Evolutionary conservation across 2,797 vertebrate species (phyloP), one percentile per base, ranked within the genome.

Genomic region (Pangasius sanitwongsei): DNA sequence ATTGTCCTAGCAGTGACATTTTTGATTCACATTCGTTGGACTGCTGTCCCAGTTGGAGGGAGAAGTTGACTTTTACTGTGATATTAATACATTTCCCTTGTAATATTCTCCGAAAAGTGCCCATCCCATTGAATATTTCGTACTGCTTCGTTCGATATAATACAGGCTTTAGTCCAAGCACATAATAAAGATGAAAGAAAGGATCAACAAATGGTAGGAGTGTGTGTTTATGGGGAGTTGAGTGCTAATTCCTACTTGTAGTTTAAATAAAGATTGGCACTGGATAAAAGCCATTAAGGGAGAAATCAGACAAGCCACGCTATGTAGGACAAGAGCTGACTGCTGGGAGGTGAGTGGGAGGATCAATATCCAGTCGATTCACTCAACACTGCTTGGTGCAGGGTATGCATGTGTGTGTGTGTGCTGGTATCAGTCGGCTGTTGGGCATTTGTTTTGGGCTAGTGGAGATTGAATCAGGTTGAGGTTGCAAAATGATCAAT

Each of bases 191-290:
- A 63, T 83, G 57, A 81, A 37, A 28, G n/a, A 59, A 57, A 31
- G 7, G 31, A 83, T 18, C n/a, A 53, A 86, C 84, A 72, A 53
- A 69, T 84, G 87, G 83, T 28, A 63, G 31, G 23, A 31, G 65
- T 61, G 74, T 55, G 50, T 57, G 74, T 78, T 82, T 61, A 41
- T 82, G 55, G 34, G 78, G 34, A 82, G 80, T 59, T 41, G 31
- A 94, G 94, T 95, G 96, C 95, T 96, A 96, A 96, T 96, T 96
- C 96, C 95, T 96, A 95, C 95, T 96, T 97, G 96, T 95, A 96
- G 96, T 96, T 97, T 96, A 97, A 97, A 97, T 97, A 97, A 97
- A 96, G 96, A 96, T 96, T 95, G 96, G 95, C 95, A 96, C 94
- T 96, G 94, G 96, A 96, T 97, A 96, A 96, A 96, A 96, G 96